Base-by-base conservation (phyloP, 2,797 vertebrate species). In the Coccyzus lansbergi region DNA sequence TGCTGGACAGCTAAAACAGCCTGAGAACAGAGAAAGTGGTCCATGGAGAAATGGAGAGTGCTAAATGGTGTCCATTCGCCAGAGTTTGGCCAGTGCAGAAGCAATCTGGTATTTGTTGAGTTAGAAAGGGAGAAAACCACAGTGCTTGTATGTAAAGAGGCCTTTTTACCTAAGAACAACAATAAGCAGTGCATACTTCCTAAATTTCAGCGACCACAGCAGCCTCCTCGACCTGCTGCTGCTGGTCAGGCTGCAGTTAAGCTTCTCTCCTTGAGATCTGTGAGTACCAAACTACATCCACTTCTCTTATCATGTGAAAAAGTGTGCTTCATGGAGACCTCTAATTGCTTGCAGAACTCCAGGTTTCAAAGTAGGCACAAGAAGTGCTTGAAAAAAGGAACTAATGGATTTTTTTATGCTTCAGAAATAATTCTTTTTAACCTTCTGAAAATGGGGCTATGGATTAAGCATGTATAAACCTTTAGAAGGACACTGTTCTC, bases 1-100 rank as follows among this genome's bases (percentile, higher is more conserved):
- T 91, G 88, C 91, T 82, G 87, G 69, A 75, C 75, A 97, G 91
- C 85, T 93, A 91, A 88, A 85, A 93, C 87, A 92, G 91, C 77
- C 90, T 80, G 62, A 42, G 86, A 97, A 93, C 49, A 87, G 82
- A 96, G 76, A 76, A 95, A 88, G 91, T 80, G 36, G 75, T 92
- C 88, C 80, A 87, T 29, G 49, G 86, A 91, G 86, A 89, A 78
- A 74, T 63, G 33, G 68, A 36, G 86, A 83, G 60, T 4, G 2
- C 34, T 85, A 62, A 67, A 68, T 77, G 59, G 86, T 36, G 33
- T 75, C 93, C 88, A 74, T 91, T 90, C 82, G 56, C 72, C 84
- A 64, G 31, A 59, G 72, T 93, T 86, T 60, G 60, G 86, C 22
- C 90, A 95, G n/a, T 68, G 72, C n/a, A 91, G 79, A 94, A 18